These are phyloP conservation scores for Dasyornis broadbenti DNA, from an alignment of 2,113 vertebrate genomes.

Conservation along the genomic window DNA sequence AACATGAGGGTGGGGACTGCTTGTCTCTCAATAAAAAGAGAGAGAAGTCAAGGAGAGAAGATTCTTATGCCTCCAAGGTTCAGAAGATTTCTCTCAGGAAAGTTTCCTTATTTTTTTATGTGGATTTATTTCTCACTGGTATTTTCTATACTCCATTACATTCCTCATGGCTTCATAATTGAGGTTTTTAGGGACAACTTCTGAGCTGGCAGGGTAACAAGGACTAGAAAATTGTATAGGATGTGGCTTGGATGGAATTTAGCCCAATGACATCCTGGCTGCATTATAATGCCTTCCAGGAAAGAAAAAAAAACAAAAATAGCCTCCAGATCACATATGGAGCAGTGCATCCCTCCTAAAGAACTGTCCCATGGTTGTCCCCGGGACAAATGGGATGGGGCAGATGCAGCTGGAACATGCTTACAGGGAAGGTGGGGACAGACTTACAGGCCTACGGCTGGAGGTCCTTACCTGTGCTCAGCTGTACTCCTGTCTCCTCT, in stretches of 20 bases:
- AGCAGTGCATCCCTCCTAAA: background rate
- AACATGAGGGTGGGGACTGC: background rate
- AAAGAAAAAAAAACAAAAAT: too few relatives aligned
- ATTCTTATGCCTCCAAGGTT: background rate
- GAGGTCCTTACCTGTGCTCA: background rate
- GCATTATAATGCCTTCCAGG: background rate
- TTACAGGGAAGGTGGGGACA: background rate
- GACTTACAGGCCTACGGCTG: background rate
- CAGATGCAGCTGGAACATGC: fast-evolving
- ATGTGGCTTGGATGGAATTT: background rate
- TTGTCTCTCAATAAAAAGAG: background rate
- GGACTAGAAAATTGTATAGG: background rate
- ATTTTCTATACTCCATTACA: background rate
- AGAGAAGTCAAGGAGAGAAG: background rate
- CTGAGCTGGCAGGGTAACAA: background rate
- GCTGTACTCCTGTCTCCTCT: background rate
- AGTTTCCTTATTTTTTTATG: background rate
- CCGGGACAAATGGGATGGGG: background rate
- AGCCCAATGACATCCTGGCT: background rate
- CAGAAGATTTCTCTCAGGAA: background rate
- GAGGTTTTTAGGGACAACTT: background rate
- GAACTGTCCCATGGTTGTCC: background rate
- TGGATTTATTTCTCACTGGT: background rate
- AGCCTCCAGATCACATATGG: background rate
- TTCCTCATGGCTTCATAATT: background rate